Evolutionary conservation across 2,797 vertebrate genomes (phyloP), one percentile per base, ranked within the genome.

Genomic region (Onychomys torridus): DNA sequence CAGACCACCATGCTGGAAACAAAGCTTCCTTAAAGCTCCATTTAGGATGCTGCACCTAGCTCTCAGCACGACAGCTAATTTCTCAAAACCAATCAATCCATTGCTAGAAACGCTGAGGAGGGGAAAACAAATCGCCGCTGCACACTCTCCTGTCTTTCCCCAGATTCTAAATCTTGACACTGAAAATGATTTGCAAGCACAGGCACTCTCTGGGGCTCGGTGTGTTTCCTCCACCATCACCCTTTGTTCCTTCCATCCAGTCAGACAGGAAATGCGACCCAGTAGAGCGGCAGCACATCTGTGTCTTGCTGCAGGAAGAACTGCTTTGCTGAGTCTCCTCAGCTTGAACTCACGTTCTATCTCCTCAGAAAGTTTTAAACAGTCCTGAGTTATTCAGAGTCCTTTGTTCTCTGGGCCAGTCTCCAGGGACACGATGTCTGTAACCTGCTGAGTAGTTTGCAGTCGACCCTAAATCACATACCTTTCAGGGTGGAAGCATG

Each of bases 1-100:
- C 93, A 96, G 83, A 85, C 55, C 61, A 78, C 55, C 57, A 40
- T 5, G 25, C 27, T 16, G 46, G 76, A 90, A 76, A 84, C 76
- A 82, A 87, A 90, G 69, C 61, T 88, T 43, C 0, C 61, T 63
- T 43, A 57, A 92, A 94, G 84, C 40, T 37, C 32, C 13, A 1
- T 57, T 94, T 88, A 49, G 9, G 4, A 94, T 78, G 71, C 89
- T 55, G 29, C 27, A 93, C 76, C 92, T 77, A 76, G 78, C 96
- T 91, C 95, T 69, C 59, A 0, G 11, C 83, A 96, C 61, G 93
- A 95, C 94, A 96, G 93, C 91, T 96, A 79, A 96, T 97, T 94
- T 90, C 95, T 97, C 96, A 95, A 92, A 92, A 96, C 92, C 95
- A 91, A 95, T 97, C 97, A 96, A 86, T 91, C 85, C 89, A 46